Base-by-base conservation (phyloP, 2,113 vertebrate species). In the Hemicordylus capensis region DNA sequence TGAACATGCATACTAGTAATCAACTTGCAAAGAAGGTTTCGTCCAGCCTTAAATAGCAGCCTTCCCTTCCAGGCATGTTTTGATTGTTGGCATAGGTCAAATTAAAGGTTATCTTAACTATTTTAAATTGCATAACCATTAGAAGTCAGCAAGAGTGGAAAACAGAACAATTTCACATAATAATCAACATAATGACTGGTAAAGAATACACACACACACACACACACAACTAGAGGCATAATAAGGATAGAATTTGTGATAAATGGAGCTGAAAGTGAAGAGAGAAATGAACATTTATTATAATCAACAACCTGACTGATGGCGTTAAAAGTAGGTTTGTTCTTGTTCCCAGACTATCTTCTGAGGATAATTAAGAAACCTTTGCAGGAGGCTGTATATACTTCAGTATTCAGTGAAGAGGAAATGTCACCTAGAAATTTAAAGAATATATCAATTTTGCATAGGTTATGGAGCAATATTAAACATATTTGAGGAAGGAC, bases 61-160 rank as follows among this genome's bases (percentile, higher is more conserved):
- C 26, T 31, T 70, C 22, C 64, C 44, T 89, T 89, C 64, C 77
- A 85, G 74, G 79, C 87, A 85, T 86, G 85, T 91, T 93, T 89
- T 85, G 81, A 84, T 88, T 79, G 48, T 67, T 90, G 86, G 75
- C 8, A 89, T 91, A 92, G 75, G 87, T 91, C 93, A 91, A 74
- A 83, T 42, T 85, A 86, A 92, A 92, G 90, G 72, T 90, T 90
- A 85, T 76, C 84, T 91, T 91, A 85, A 86, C 84, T 88, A 31
- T 89, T 93, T 91, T 81, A 76, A 83, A 79, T 86, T 83, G 46
- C 1, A 80, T 79, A 90, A 92, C 79, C 77, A 91, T 92, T 85
- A 85, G 87, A 92, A 89, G n/a, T 83, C n/a, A 87, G 85, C 1
- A 26, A 87, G 74, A 88, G 80, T 79, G 90, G 83, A 88, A 91